A percentile compares a stretch with the other conserved stretches of the same genome.
Evolutionary conservation across 2,113 vertebrate genomes (phyloP).

Genomic region (Ciconia maguari): DNA sequence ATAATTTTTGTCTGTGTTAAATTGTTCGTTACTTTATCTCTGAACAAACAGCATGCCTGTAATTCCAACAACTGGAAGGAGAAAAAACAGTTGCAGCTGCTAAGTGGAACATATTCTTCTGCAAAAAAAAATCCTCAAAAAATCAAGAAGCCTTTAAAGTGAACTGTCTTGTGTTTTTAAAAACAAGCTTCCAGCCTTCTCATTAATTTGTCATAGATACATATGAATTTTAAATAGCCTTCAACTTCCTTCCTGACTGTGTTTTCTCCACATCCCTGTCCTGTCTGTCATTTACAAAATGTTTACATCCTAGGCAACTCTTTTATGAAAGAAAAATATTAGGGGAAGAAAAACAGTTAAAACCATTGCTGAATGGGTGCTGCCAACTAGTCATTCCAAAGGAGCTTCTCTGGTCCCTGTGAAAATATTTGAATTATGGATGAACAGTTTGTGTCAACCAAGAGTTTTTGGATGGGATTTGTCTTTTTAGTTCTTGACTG

Average conservation of each 20-base stretch:
- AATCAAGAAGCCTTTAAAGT: conserved; percentile 23
- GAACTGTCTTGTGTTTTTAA: background rate
- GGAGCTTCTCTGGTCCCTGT: background rate
- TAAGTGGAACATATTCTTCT: background rate
- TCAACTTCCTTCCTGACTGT: conserved; percentile 56
- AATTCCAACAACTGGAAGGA: conserved; percentile 20
- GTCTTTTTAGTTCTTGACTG: background rate
- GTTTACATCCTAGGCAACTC: conserved; percentile 20
- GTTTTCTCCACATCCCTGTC: conserved; percentile 36
- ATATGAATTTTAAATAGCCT: conserved; percentile 58
- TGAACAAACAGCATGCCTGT: background rate
- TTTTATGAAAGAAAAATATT: background rate
- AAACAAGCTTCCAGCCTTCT: conserved; percentile 52
- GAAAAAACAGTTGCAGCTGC: background rate
- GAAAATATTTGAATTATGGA: background rate
- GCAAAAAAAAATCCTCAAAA: background rate
- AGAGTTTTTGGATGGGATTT: background rate
- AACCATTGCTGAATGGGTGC: background rate
- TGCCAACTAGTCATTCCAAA: background rate
- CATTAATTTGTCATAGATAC: conserved; percentile 54
- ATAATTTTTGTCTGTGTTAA: background rate
- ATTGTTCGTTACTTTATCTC: conserved; percentile 26
- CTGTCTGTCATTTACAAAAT: conserved; percentile 49
- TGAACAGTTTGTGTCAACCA: background rate
- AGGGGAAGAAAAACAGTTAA: background rate